phyloP scores from a whole-genome alignment of 2,888 invertebrate genomes.

The Tetrapedia diversipes region DNA sequence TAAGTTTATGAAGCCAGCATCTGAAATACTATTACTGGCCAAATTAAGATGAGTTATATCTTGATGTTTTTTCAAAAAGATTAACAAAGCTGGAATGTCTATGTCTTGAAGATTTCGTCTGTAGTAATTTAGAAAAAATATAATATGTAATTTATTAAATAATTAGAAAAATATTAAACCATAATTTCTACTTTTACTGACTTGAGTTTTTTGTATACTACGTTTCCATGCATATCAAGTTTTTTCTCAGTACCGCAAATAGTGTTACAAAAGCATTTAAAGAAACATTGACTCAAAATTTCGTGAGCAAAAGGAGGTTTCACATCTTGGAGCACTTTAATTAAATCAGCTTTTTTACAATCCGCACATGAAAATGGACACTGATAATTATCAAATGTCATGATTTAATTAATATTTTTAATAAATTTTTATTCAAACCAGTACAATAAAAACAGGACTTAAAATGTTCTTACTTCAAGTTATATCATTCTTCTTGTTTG shows the following conservation, averaged over 20 bases:
- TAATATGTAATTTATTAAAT: slow-evolving; percentile 2
- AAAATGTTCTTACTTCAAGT: slow-evolving; percentile 14
- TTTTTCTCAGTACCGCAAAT: slow-evolving; percentile 85
- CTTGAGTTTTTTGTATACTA: slow-evolving; percentile 83
- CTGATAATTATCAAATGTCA: slow-evolving; percentile 16
- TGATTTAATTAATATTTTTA: not conserved
- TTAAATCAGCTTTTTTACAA: not conserved
- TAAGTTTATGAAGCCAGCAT: slow-evolving; percentile 69
- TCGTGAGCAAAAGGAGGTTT: slow-evolving; percentile 1
- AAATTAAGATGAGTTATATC: slow-evolving; percentile 84
- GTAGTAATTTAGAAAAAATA: slow-evolving; percentile 45
- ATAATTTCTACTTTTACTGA: slow-evolving; percentile 54
- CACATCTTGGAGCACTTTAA: not conserved
- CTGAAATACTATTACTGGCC: slow-evolving; percentile 84
- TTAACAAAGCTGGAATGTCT: slow-evolving; percentile 84
- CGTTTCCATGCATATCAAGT: slow-evolving; percentile 84
- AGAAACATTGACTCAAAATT: slow-evolving; percentile 32
- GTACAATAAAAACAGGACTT: not conserved
- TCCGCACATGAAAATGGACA: not conserved
- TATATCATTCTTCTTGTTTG: not conserved
- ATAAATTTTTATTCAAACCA: not conserved
- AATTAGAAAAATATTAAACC: not conserved
- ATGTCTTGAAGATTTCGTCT: slow-evolving; percentile 83
- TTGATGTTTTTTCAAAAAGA: slow-evolving; percentile 83
- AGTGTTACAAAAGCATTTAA: slow-evolving; percentile 82